Percentiles rank a stretch among this genome's conserved stretches.
phyloP scores from a whole-genome alignment of 2,888 invertebrate species.

The Gandaritis pyraliata region DNA sequence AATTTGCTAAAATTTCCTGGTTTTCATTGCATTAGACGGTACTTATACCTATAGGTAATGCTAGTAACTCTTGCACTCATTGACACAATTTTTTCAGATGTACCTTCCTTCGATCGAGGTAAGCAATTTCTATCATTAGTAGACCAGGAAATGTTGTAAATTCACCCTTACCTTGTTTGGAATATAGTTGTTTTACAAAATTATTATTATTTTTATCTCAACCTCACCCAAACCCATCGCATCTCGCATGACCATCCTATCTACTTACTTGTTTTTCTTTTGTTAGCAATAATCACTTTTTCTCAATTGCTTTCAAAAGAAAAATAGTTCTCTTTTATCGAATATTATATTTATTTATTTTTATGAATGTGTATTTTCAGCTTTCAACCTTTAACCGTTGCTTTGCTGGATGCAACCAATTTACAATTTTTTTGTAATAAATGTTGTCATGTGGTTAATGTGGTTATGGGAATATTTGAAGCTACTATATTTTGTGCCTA shows the following conservation, averaged over 20 bases:
- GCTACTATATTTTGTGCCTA: slow-evolving; percentile 25
- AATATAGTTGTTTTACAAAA: slow-evolving; percentile 42
- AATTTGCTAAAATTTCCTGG: slow-evolving; percentile 73
- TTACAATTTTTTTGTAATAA: slow-evolving; percentile 22
- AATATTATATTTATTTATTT: slow-evolving; percentile 30
- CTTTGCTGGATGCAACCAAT: slow-evolving; percentile 39
- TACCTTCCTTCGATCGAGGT: slow-evolving; percentile 74
- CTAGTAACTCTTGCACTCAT: slow-evolving; percentile 60
- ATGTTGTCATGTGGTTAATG: slow-evolving; percentile 32
- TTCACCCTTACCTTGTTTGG: slow-evolving; percentile 55
- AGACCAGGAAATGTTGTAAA: slow-evolving; percentile 75
- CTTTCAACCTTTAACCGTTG: slow-evolving; percentile 36
- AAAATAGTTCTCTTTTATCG: slow-evolving; percentile 14
- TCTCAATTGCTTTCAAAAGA: slow-evolving; percentile 26
- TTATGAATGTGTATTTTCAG: slow-evolving; percentile 42
- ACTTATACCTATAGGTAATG: slow-evolving; percentile 24
- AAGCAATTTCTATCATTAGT: slow-evolving; percentile 70
- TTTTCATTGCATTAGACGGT: slow-evolving; percentile 48
- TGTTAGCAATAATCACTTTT: slow-evolving; percentile 23
- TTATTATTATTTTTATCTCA: slow-evolving; percentile 21
- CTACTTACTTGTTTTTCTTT: slow-evolving; percentile 22
- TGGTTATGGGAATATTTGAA: slow-evolving; percentile 24
- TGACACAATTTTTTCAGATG: slow-evolving; percentile 77
- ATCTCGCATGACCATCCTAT: slow-evolving; percentile 36
- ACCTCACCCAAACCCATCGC: slow-evolving; percentile 36